Percentiles rank a stretch among this genome's conserved stretches.
Conservation (phyloP, 1,140 invertebrate genomes). For the Sminthurides bifidus region DNA sequence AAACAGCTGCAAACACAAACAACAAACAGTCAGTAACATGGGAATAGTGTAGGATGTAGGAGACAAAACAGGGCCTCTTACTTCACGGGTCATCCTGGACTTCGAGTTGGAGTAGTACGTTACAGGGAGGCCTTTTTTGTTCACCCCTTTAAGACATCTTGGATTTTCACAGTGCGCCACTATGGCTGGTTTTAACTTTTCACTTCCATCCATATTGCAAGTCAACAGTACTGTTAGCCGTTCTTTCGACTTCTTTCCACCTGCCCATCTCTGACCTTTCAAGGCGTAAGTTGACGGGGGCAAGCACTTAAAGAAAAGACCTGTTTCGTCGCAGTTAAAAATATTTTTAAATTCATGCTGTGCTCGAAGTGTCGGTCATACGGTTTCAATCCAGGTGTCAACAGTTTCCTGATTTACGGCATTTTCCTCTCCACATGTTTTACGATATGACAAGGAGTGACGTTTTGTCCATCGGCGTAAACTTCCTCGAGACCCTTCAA, state of each 20-base stretch:
- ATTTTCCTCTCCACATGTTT: not conserved
- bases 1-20: conserved; percentile 3
- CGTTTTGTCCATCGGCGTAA: not conserved
- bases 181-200: conserved; percentile 26
- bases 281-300: not conserved
- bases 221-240: conserved; percentile 33
- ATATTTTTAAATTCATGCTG: conserved; percentile 5
- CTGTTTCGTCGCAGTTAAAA: conserved; percentile 9
- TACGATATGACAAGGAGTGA: not conserved
- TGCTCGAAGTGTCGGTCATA: not conserved
- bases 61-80: not conserved
- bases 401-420: not conserved
- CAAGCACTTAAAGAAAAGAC: conserved; percentile 8
- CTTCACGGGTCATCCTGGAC: conserved; percentile 5
- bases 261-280: not conserved
- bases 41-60: not conserved
- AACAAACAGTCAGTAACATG: not conserved
- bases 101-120: not conserved
- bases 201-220: conserved; percentile 33
- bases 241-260: conserved; percentile 33
- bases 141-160: not conserved
- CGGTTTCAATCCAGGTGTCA: not conserved
- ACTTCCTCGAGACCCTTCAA: not conserved
- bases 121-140: not conserved
- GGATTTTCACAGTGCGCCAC: not conserved